phyloP scores from a whole-genome alignment of 2,113 vertebrate genomes.

The Sula dactylatra region DNA sequence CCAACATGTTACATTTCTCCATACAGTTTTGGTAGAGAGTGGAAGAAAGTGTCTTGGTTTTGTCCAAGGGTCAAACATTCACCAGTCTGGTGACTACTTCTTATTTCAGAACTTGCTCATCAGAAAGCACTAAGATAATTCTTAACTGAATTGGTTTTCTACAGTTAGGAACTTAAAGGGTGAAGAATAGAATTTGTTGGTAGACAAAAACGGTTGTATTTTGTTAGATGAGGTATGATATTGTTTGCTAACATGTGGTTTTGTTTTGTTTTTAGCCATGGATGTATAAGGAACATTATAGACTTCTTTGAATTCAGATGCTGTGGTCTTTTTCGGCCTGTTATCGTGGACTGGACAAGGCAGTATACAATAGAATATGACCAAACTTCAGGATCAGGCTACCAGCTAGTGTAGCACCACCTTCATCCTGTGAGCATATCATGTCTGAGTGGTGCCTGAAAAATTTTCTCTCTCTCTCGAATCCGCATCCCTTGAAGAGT shows the following conservation, averaged over 20 bases:
- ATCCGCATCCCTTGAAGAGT: slow-evolving; percentile 81
- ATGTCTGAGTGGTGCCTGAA: slow-evolving; percentile 83
- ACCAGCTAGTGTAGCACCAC: slow-evolving; percentile 92
- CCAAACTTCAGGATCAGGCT: slow-evolving; percentile 95
- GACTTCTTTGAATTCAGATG: slow-evolving; percentile 99
- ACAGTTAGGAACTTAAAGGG: not conserved
- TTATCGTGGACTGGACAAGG: slow-evolving; percentile 95
- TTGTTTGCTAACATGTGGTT: not conserved
- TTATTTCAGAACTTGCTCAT: not conserved
- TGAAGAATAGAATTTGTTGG: not conserved
- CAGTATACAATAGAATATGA: slow-evolving; percentile 99
- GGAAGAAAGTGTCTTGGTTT: not conserved
- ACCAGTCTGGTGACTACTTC: not conserved
- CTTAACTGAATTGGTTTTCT: not conserved
- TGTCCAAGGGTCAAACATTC: not conserved
- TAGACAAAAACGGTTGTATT: not conserved
- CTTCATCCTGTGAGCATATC: slow-evolving; percentile 72
- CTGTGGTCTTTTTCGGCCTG: slow-evolving; percentile 95
- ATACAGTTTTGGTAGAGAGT: not conserved
- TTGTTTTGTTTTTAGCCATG: slow-evolving; percentile 80
- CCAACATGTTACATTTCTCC: not conserved
- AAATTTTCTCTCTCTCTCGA: slow-evolving; percentile 78
- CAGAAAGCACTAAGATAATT: not conserved
- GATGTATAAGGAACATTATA: slow-evolving; percentile 95
- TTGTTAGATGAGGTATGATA: not conserved